Base-by-base conservation (phyloP, 1,140 invertebrate species). In the Drosophila simulans region DNA sequence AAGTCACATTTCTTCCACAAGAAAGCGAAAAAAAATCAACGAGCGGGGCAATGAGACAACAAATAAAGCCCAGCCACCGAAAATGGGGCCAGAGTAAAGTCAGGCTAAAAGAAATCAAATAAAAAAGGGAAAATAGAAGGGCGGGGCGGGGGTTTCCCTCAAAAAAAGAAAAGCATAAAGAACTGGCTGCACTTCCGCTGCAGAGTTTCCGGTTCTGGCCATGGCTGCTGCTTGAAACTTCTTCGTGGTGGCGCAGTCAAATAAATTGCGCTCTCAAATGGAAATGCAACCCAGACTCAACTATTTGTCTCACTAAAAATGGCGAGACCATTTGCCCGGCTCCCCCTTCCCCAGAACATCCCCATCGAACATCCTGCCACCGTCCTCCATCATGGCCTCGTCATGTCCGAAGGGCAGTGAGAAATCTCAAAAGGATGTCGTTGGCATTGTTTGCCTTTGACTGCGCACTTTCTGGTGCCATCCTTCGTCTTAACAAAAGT, bases 181-280 rank as follows among this genome's bases (percentile, higher is more conserved):
- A 81, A 56, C 78, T 59, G 72, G 66, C 79, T 82, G 79, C 79
- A 82, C 79, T 82, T 82, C 79, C 79, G 79, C 65, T 82, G 79
- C 79, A 82, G 79, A 76, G 79, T 73, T 82, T 82, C 79, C 79
- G 79, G 60, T 82, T 76, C 48, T 48, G 52, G 45, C 42, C 52
- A 40, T 53, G 55, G 53, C 62, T 40, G 63, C 65, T 76, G 65
- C 78, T 81, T 76, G 68, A 82, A 82, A 82, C 78, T 81, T 77
- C 62, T 82, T 72, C 66, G 65, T 72, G 80, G 65, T 77, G 78
- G 65, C 79, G 79, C 79, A 82, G 79, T 82, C 79, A 82, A 82
- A 82, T 82, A 82, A 82, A 82, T 82, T 82, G 80, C 79, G 79
- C 79, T 72, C 79, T 82, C 73, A 82, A 82, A 81, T 82, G 79